These are phyloP conservation scores for Anastatus disparis DNA, from an alignment of 1,140 invertebrate genomes.

Conservation along the genomic window DNA sequence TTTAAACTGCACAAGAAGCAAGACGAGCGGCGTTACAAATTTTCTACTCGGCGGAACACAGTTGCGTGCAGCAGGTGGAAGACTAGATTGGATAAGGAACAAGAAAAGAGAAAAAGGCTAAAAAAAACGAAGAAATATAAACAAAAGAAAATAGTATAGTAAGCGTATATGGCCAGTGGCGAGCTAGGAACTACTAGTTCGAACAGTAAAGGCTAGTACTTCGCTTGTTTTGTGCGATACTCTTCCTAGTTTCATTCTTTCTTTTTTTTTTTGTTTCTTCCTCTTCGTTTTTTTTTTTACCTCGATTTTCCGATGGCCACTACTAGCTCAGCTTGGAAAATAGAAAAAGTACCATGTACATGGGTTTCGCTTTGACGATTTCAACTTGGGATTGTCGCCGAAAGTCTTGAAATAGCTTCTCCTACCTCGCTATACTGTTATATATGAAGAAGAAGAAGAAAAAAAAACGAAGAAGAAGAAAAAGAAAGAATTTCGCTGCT, in stretches of 20 bases:
- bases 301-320: neutral
- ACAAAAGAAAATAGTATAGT: neutral
- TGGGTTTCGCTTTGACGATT: neutral
- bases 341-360: neutral
- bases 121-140: neutral
- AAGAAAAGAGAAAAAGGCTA: constrained; percentile 43
- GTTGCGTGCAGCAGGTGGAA: constrained; percentile 50
- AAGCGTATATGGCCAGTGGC: too few species aligned
- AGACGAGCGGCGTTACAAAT: constrained; percentile 40
- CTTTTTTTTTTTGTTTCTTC: too few species aligned
- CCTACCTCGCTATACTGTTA: too few species aligned
- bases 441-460: too few species aligned
- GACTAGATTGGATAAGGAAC: constrained; percentile 51
- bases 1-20: neutral
- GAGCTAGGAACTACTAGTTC: too few species aligned
- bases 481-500: too few species aligned
- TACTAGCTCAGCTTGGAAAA: neutral
- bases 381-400: neutral
- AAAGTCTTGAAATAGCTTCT: neutral
- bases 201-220: too few species aligned
- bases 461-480: too few species aligned
- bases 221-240: too few species aligned
- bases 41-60: constrained; percentile 40
- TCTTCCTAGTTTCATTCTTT: too few species aligned
- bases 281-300: too few species aligned